Conservation (phyloP, 2,797 vertebrate species). For the Etheostoma perlongum region DNA sequence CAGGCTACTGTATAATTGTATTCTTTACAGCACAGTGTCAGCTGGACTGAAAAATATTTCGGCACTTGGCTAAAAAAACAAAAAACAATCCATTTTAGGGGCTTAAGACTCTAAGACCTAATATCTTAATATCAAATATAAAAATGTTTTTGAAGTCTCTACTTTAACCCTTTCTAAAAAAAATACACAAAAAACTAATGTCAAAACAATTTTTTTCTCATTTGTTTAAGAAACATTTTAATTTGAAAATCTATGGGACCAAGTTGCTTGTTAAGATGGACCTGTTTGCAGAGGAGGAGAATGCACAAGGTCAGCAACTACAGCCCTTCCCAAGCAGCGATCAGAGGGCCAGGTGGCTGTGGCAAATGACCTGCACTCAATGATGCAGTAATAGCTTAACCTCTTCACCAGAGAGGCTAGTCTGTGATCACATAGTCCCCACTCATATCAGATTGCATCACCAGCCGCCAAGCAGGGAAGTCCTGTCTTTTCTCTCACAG, state of each 20-base stretch:
- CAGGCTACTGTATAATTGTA: slow-evolving; percentile 6
- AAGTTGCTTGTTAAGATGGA: neutral
- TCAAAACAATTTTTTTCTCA: neutral
- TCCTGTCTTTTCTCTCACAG: slow-evolving; percentile 60
- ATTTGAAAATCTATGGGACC: slow-evolving; percentile 4
- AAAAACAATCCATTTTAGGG: too few relatives aligned
- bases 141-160: neutral
- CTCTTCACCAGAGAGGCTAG: slow-evolving; percentile 73
- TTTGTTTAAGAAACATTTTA: slow-evolving; percentile 10
- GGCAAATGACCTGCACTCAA: slow-evolving; percentile 73
- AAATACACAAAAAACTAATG: too few relatives aligned
- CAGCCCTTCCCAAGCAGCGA: slow-evolving; percentile 52
- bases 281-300: slow-evolving; percentile 8
- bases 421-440: slow-evolving; percentile 69
- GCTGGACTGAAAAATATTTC: slow-evolving; percentile 8
- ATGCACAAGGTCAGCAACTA: slow-evolving; percentile 28
- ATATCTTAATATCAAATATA: too few relatives aligned
- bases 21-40: slow-evolving; percentile 1
- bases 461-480: slow-evolving; percentile 63
- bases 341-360: slow-evolving; percentile 71
- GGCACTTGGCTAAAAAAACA: neutral
- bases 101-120: neutral
- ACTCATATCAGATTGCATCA: slow-evolving; percentile 76
- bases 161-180: neutral
- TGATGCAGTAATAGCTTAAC: slow-evolving; percentile 74